Conservation (phyloP, 2,888 invertebrate genomes). For the Pachydiplax longipennis region DNA sequence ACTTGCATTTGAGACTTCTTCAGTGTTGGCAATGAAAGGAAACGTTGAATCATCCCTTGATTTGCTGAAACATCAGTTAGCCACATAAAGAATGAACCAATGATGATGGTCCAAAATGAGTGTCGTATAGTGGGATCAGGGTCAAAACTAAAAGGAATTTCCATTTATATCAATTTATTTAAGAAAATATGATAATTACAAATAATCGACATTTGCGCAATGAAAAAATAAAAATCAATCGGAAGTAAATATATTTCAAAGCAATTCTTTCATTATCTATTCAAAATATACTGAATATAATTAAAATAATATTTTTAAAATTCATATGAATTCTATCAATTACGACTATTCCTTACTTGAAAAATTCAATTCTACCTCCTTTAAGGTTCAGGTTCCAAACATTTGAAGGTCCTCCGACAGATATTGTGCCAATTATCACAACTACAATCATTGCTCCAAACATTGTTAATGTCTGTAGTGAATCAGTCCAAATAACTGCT, state of each 20-base stretch:
- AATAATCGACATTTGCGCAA: too few species aligned
- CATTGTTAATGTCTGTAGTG: slow-evolving; percentile 77
- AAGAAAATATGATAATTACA: too few species aligned
- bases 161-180: neutral
- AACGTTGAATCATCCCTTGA: slow-evolving; percentile 87
- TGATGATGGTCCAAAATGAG: slow-evolving; percentile 79
- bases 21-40: slow-evolving; percentile 77
- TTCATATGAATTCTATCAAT: neutral
- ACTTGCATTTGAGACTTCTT: slow-evolving; percentile 75
- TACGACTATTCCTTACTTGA: slow-evolving; percentile 66
- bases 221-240: too few species aligned
- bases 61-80: slow-evolving; percentile 82
- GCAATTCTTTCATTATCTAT: too few species aligned
- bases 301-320: neutral
- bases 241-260: too few species aligned
- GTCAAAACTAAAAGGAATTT: slow-evolving; percentile 69
- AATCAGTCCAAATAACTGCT: slow-evolving; percentile 84
- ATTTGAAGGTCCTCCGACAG: slow-evolving; percentile 69
- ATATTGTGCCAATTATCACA: slow-evolving; percentile 69
- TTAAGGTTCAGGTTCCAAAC: slow-evolving; percentile 69
- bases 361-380: slow-evolving; percentile 74
- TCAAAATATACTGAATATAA: too few species aligned
- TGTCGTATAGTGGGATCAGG: slow-evolving; percentile 79
- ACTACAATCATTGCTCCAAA: slow-evolving; percentile 74
- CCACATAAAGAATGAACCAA: slow-evolving; percentile 83